Evolutionary conservation across 2,797 vertebrate genomes (phyloP).

Genomic region (Crenuchus spilurus): DNA sequence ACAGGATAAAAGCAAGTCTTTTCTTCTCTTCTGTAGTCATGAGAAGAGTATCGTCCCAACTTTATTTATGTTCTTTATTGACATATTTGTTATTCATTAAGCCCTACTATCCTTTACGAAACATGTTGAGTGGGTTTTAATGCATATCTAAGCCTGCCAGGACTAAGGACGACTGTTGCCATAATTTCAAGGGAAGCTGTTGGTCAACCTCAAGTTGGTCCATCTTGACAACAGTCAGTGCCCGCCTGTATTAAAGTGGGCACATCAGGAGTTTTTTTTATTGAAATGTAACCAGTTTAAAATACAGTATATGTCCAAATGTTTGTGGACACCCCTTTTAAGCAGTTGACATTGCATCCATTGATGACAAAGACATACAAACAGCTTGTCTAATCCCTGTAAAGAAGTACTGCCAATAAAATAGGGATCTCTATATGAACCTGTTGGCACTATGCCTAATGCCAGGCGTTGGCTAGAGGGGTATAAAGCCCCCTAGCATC

Average conservation of each 20-base stretch:
- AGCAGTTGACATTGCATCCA: no score
- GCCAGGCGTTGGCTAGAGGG: no score
- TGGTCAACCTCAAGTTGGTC: background rate
- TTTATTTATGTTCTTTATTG: slow-evolving; percentile 16
- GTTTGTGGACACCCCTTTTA: no score
- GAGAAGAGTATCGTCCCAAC: slow-evolving; percentile 19
- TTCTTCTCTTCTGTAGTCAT: slow-evolving; percentile 24
- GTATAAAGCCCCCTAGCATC: no score
- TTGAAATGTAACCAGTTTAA: no score
- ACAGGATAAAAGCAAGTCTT: slow-evolving; percentile 48
- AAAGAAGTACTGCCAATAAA: no score
- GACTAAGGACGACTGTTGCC: background rate
- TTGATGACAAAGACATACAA: no score
- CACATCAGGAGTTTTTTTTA: background rate
- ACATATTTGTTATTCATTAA: slow-evolving; percentile 13
- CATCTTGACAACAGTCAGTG: no score
- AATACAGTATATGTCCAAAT: no score
- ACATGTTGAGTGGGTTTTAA: slow-evolving; percentile 3
- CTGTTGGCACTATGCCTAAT: no score
- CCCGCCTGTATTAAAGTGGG: background rate
- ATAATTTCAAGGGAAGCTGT: background rate
- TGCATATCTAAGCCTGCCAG: background rate
- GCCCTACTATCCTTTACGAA: background rate
- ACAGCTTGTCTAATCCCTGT: no score
- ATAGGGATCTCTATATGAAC: no score